Evolutionary conservation across 2,113 vertebrate genomes (phyloP).

Genomic region (Onychostoma macrolepis): DNA sequence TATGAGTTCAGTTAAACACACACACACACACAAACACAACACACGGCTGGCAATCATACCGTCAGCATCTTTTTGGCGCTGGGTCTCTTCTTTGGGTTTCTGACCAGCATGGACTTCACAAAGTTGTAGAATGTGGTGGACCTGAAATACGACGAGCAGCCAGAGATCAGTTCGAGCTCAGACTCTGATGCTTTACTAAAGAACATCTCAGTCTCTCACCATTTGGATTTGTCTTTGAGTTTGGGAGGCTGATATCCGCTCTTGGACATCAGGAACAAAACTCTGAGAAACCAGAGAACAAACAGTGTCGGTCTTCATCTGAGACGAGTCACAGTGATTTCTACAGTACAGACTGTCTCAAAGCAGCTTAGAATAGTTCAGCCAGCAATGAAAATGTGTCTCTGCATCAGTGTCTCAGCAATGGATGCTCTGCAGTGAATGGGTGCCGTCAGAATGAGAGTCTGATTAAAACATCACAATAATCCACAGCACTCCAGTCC

Average conservation of each 20-base stretch:
- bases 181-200: not conserved
- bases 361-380: too few species aligned
- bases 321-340: not conserved
- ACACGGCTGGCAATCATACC: conserved; percentile 59
- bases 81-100: conserved; percentile 89
- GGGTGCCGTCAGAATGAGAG: too few species aligned
- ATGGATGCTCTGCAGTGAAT: too few species aligned
- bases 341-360: not conserved
- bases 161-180: not conserved
- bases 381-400: too few species aligned
- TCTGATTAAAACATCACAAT: too few species aligned
- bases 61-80: conserved; percentile 85
- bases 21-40: not conserved
- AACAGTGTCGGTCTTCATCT: not conserved
- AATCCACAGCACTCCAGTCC: too few species aligned
- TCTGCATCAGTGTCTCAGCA: too few species aligned
- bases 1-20: not conserved
- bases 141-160: conserved; percentile 68
- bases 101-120: conserved; percentile 85
- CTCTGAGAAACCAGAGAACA: conserved; percentile 67
- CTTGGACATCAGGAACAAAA: conserved; percentile 92
- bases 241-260: conserved; percentile 91
- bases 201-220: conserved; percentile 69
- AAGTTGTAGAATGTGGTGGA: conserved; percentile 87
- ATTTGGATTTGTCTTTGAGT: conserved; percentile 88